Conservation (phyloP, 2,113 vertebrate species). For the Dicrurus megarhynchus region DNA sequence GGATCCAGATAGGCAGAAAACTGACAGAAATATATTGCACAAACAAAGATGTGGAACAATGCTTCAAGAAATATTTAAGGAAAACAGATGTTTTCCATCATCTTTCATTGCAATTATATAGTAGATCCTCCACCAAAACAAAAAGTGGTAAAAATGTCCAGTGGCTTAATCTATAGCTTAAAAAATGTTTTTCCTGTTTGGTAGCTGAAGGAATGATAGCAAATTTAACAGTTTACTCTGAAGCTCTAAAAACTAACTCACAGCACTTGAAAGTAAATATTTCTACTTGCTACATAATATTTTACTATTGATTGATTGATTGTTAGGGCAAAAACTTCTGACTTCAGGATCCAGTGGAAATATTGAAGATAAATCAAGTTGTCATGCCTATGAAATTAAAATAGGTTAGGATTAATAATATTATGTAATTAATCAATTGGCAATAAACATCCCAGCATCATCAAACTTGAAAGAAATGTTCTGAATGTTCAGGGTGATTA, state of each 20-base stretch:
- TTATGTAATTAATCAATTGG: not conserved
- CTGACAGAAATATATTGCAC: not conserved
- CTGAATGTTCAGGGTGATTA: not conserved
- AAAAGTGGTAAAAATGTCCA: not conserved
- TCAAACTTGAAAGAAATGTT: not conserved
- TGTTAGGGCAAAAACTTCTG: not conserved
- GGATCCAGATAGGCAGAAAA: not conserved
- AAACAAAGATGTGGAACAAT: not conserved
- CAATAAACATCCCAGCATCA: not conserved
- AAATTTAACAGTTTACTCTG: not conserved
- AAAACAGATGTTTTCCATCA: not conserved
- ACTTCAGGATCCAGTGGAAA: not conserved
- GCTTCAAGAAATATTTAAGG: not conserved
- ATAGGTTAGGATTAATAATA: not conserved
- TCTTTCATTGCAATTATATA: not conserved
- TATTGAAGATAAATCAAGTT: not conserved
- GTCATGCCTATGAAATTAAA: not conserved
- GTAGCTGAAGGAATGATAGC: not conserved
- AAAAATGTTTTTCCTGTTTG: not conserved
- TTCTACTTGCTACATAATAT: not conserved
- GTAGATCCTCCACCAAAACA: not conserved
- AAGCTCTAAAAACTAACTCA: not conserved
- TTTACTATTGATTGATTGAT: not conserved
- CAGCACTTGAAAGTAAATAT: not conserved
- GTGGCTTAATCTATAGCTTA: not conserved